Evolutionary conservation across 1,140 invertebrate genomes (phyloP).

Genomic region (Drosophila novamexicana): DNA sequence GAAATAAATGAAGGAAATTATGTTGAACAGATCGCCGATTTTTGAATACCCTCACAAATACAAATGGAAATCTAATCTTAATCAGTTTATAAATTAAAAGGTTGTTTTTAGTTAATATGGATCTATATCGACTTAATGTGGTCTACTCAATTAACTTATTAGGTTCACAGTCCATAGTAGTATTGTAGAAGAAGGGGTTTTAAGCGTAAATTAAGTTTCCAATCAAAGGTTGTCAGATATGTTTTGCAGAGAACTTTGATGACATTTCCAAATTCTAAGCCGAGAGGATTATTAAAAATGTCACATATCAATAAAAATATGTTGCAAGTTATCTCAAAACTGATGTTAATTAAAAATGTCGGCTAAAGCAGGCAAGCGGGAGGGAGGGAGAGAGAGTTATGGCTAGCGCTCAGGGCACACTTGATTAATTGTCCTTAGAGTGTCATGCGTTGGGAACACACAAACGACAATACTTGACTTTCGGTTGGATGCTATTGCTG

Average conservation of each 20-base stretch:
- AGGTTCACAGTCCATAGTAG: too few species aligned
- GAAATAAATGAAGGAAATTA: too few species aligned
- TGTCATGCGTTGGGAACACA: slow-evolving; percentile 24
- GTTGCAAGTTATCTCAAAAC: slow-evolving; percentile 11
- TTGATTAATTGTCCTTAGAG: slow-evolving; percentile 65
- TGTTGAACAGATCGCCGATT: too few species aligned
- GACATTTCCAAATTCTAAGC: background rate
- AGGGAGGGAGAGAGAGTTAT: slow-evolving; percentile 8
- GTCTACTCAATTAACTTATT: too few species aligned
- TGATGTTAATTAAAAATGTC: slow-evolving; percentile 37
- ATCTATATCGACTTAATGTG: too few species aligned
- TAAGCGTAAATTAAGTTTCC: too few species aligned
- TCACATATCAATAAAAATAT: slow-evolving; percentile 1
- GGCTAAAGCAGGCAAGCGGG: background rate
- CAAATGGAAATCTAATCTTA: too few species aligned
- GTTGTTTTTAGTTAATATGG: too few species aligned
- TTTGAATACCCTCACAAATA: too few species aligned
- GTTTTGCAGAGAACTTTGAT: background rate
- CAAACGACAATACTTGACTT: slow-evolving; percentile 49
- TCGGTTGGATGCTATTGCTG: slow-evolving; percentile 10
- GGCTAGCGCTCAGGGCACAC: slow-evolving; percentile 25
- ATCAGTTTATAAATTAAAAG: too few species aligned
- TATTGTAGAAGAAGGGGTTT: too few species aligned
- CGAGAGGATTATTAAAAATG: background rate
- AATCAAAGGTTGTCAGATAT: too few species aligned